Evolutionary conservation across 2,888 invertebrate species (phyloP), one percentile per base, ranked within the genome.

Genomic region (Galerucella nymphaeae): DNA sequence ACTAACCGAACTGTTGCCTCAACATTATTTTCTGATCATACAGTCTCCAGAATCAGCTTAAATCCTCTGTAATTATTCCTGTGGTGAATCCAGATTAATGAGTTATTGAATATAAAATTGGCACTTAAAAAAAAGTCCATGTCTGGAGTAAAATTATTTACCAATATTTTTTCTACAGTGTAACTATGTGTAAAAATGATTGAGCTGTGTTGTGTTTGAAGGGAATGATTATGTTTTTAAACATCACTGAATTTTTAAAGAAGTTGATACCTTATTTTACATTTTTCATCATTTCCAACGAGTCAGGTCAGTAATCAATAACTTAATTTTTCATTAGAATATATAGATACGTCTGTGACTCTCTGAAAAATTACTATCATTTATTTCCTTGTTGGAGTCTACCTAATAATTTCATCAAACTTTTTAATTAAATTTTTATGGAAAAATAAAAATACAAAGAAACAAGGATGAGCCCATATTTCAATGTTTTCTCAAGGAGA

Each of bases 261-360:
- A 18, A 18, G 53, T 9, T 53, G 53, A 53, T 18, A 53, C n/a
- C 53, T 53, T 16, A 16, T 53, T 53, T 53, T 16, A 53, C 18
- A 53, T 53, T 53, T 53, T 53, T 53, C 16, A 18, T 18, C 18
- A 18, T 18, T 53, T 18, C 8, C 6, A 16, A 53, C 18, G 16
- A 53, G 53, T 16, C 16, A 10, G 53, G 53, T 53, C 18, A 9
- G 53, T 53, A 53, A 53, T 53, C 53, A 16, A 53, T 53, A 53
- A 16, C 53, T 53, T 16, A 53, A 53, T 53, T 53, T 53, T 53
- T 53, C 10, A 53, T 53, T 16, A 53, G 53, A 16, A 18, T 53
- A 4, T n/a, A 50, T 50, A 50, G n/a, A 50, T 8, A 45, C 50
- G n/a, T 48, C 5, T 48, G 16, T 53, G 53, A 18, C 53, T 53